Evolutionary conservation across 2,113 vertebrate genomes (phyloP).

Genomic region (Spea bombifrons): DNA sequence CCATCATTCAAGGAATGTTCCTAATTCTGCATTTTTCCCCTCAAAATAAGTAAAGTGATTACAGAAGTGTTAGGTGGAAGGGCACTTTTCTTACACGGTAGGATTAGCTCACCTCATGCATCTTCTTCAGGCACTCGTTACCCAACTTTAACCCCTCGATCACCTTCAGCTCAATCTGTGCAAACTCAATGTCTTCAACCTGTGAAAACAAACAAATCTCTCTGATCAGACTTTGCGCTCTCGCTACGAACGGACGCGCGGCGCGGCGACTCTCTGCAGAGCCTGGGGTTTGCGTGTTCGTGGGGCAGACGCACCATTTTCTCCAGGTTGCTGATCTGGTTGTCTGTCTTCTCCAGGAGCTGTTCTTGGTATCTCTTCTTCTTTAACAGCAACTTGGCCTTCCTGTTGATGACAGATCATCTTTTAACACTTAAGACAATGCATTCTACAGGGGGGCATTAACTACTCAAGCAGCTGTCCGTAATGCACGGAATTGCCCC

Average conservation of each 20-base stretch:
- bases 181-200: constrained; percentile 95
- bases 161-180: constrained; percentile 93
- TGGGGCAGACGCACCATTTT: constrained; percentile 71
- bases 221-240: too few species aligned
- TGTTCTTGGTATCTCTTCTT: constrained; percentile 91
- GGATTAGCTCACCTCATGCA: constrained; percentile 84
- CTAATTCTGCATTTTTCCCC: too few species aligned
- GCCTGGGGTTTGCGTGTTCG: background rate
- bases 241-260: too few species aligned
- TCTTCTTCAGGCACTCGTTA: constrained; percentile 92
- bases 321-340: constrained; percentile 89
- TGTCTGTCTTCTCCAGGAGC: constrained; percentile 83
- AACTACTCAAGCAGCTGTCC: too few species aligned
- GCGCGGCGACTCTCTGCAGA: too few species aligned
- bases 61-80: too few species aligned
- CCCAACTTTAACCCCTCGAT: constrained; percentile 87
- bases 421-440: too few species aligned
- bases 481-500: constrained; percentile 18
- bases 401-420: constrained; percentile 58
- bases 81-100: too few species aligned
- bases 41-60: too few species aligned
- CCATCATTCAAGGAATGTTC: too few species aligned
- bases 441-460: too few species aligned
- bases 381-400: constrained; percentile 86
- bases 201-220: constrained; percentile 49